These are phyloP conservation scores for Drosophila auraria DNA, from an alignment of 1,140 invertebrate genomes.

Conservation along the genomic window DNA sequence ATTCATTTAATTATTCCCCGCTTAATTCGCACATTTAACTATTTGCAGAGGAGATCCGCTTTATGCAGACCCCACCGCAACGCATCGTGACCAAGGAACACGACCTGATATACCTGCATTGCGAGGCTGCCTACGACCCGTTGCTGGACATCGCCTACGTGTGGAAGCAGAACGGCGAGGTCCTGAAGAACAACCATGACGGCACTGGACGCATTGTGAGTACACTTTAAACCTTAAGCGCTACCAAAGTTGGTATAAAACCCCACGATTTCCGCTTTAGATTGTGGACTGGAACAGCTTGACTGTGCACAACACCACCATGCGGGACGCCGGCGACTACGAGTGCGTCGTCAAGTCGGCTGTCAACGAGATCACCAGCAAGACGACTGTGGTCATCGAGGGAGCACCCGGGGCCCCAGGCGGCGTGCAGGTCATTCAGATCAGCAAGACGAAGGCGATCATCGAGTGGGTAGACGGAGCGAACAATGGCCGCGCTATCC, in stretches of 20 bases:
- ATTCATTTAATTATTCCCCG: neutral
- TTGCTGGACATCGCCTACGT: slow-evolving; percentile 95
- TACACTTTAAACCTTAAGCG: too few species aligned
- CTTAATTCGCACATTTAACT: neutral
- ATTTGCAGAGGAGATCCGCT: slow-evolving; percentile 88
- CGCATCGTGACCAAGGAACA: slow-evolving; percentile 89
- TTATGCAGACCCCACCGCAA: slow-evolving; percentile 89
- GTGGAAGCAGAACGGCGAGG: slow-evolving; percentile 95
- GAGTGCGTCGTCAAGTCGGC: slow-evolving; percentile 95
- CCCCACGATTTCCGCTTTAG: slow-evolving; percentile 46
- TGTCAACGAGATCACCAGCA: slow-evolving; percentile 91
- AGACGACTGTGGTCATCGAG: slow-evolving; percentile 90
- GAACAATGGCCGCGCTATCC: slow-evolving; percentile 91
- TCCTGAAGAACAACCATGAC: slow-evolving; percentile 89
- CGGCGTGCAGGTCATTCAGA: slow-evolving; percentile 91
- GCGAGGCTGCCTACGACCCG: slow-evolving; percentile 92
- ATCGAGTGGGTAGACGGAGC: slow-evolving; percentile 96
- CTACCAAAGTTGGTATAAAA: slow-evolving; percentile 9
- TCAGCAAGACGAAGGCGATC: slow-evolving; percentile 90
- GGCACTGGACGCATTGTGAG: slow-evolving; percentile 86
- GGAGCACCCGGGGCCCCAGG: slow-evolving; percentile 94
- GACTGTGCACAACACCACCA: slow-evolving; percentile 92
- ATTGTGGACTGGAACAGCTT: slow-evolving; percentile 90
- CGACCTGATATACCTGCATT: slow-evolving; percentile 90
- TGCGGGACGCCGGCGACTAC: slow-evolving; percentile 94